Evolutionary conservation across 2,888 invertebrate genomes (phyloP).

Genomic region (Charanyca ferruginea): DNA sequence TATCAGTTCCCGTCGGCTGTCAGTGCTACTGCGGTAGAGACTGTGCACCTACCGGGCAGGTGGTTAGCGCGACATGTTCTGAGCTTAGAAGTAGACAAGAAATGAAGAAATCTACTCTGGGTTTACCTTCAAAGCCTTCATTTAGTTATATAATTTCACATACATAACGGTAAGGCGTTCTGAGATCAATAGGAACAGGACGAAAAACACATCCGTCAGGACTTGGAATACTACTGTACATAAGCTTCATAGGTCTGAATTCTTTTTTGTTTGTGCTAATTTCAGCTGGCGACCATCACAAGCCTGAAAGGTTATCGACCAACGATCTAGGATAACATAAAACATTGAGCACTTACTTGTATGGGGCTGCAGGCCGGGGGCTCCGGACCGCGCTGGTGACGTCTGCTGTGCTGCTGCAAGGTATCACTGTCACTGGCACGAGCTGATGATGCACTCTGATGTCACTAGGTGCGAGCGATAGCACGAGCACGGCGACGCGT

Average conservation of each 20-base stretch:
- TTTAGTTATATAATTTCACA: no score
- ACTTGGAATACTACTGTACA: no score
- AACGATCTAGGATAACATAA: background rate
- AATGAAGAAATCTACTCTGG: no score
- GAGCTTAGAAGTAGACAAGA: no score
- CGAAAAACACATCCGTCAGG: background rate
- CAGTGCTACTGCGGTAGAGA: no score
- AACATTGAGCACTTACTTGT: conserved; percentile 38
- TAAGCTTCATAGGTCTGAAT: background rate
- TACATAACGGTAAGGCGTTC: background rate
- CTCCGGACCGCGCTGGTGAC: conserved; percentile 2
- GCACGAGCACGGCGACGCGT: conserved; percentile 67
- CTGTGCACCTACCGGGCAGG: no score
- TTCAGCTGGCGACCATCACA: background rate
- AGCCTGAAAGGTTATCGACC: background rate
- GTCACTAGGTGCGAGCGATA: conserved; percentile 64
- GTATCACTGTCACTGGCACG: conserved; percentile 66
- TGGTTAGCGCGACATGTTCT: no score
- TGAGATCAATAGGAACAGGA: background rate
- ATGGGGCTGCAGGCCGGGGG: conserved; percentile 13
- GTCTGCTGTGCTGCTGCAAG: background rate
- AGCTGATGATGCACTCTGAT: conserved; percentile 51
- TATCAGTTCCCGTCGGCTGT: no score
- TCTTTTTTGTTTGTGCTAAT: background rate
- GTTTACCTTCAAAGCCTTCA: no score